Evolutionary conservation across 2,888 invertebrate genomes (phyloP), one percentile per base, ranked within the genome.

Genomic region (Caenorhabditis afra): DNA sequence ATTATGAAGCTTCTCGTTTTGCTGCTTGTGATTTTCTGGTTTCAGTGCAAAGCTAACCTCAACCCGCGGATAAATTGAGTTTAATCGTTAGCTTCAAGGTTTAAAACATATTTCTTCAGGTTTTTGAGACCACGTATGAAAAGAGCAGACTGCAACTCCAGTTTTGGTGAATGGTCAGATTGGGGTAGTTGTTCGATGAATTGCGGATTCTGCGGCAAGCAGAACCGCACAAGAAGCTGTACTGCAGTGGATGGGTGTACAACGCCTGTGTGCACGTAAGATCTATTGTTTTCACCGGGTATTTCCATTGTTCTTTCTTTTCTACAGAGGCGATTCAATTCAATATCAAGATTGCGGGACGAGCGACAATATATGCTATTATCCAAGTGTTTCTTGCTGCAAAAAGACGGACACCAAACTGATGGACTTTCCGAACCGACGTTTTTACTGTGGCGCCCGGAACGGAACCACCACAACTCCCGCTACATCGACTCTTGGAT

Each of bases 161-260:
- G 10, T n/a, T 73, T 50, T 35, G 50, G 57, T 18, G 44, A 11
- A 7, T 73, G 73, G 73, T 29, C 73, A 0, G 64, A 50, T 1
- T 73, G 73, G 73, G 35, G 44, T 2, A 8, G 11, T 5, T 73
- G 73, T 16, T 18, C 64, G 3, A 58, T 64, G 64, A 57, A 73
- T n/a, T 73, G 73, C 29, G 73, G 73, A 20, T 64, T 22, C n/a
- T 73, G 73, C 22, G 73, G 73, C 22, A 50, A n/a, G 23, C 73
- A 73, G 49, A 64, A 29, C 7, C 39, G 73, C 4, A 64, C 41
- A 3, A 49, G 73, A 50, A 52, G 35, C 4, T 73, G 73, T 10
- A 14, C 5, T n/a, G 18, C 64, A 0, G 57, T 73, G 1, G 22
- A 23, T 44, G 58, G 58, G 0, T 73, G 73, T 52, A 20, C 8